phyloP scores from a whole-genome alignment of 2,113 vertebrate species.

The Dasyornis broadbenti region DNA sequence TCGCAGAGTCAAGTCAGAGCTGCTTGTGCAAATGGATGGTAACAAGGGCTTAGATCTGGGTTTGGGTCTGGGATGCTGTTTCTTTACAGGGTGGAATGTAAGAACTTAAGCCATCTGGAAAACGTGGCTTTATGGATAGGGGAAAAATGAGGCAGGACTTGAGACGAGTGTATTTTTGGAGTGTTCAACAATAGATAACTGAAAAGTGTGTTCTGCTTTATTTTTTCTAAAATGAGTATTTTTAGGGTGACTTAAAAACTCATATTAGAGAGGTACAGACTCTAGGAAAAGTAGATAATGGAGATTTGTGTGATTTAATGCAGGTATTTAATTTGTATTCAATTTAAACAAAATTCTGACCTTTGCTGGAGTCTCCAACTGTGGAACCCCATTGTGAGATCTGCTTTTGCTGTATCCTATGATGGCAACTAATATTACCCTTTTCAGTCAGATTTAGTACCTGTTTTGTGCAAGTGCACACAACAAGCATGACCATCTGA shows the following conservation, averaged over 20 bases:
- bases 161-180: neutral
- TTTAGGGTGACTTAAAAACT: neutral
- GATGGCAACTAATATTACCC: neutral
- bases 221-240: neutral
- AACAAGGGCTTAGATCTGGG: slow-evolving; percentile 9
- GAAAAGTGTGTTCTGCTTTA: neutral
- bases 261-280: neutral
- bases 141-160: neutral
- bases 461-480: neutral
- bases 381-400: neutral
- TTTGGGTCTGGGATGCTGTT: neutral
- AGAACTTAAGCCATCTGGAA: neutral
- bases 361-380: neutral
- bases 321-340: neutral
- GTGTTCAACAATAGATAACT: neutral
- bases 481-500: neutral
- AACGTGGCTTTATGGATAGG: neutral
- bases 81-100: neutral
- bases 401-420: neutral
- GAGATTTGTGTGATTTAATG: neutral
- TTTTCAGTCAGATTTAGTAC: neutral
- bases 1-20: slow-evolving; percentile 82
- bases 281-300: neutral
- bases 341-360: neutral
- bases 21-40: slow-evolving; percentile 85